Conservation (phyloP, 2,113 vertebrate genomes). For the Caracal caracal region DNA sequence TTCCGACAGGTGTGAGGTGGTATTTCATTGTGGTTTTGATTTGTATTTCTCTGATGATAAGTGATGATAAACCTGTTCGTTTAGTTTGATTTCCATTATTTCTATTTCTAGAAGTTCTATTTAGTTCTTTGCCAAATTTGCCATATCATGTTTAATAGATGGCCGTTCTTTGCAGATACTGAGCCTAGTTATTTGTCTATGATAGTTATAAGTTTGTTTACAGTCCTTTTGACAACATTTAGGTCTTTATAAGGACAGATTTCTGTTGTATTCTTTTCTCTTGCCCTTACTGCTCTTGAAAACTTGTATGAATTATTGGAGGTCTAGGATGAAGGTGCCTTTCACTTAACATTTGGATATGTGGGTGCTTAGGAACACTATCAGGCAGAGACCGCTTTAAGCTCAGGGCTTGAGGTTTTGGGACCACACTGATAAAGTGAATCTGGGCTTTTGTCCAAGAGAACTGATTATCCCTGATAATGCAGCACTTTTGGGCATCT, state of each 20-base stretch:
- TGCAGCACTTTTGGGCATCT: not conserved
- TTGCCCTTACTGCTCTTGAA: not conserved
- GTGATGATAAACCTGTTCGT: not conserved
- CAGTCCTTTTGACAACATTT: not conserved
- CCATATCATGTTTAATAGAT: not conserved
- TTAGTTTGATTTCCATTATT: slow-evolving; percentile 19
- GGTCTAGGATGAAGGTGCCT: not conserved
- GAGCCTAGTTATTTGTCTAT: not conserved
- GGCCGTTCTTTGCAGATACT: not conserved
- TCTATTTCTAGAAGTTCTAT: slow-evolving; percentile 2
- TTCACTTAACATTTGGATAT: not conserved
- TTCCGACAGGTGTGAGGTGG: no score
- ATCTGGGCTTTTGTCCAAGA: not conserved
- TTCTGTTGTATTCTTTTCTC: not conserved
- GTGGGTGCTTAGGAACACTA: not conserved
- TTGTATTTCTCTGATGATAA: no score
- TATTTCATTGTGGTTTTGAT: no score
- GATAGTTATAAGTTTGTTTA: not conserved
- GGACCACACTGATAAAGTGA: not conserved
- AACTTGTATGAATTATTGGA: not conserved
- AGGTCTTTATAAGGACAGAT: not conserved
- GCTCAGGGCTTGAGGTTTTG: not conserved
- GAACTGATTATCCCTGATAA: not conserved
- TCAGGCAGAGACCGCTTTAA: not conserved
- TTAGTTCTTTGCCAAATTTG: slow-evolving; percentile 23